Percentiles rank a stretch among this genome's conserved stretches.
Conservation (phyloP, 2,888 invertebrate species). For the Boloria selene region DNA sequence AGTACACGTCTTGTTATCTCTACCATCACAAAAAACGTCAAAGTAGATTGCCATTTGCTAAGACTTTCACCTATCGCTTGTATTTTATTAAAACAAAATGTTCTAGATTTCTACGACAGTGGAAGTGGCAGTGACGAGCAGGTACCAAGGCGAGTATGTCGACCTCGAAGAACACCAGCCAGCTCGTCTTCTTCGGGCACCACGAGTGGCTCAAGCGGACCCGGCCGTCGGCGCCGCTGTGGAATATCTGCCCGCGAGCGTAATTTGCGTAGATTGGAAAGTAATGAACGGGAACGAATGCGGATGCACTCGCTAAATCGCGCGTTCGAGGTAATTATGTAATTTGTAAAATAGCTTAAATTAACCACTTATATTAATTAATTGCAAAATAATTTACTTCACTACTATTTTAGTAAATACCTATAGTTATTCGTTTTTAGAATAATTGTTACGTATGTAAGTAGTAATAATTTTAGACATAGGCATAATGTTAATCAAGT, state of each 20-base stretch:
- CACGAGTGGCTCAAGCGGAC: constrained; percentile 54
- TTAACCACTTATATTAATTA: constrained; percentile 5
- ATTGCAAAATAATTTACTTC: neutral
- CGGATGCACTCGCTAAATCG: constrained; percentile 96
- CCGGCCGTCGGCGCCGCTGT: constrained; percentile 86
- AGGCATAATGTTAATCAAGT: no score
- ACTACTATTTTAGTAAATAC: no score
- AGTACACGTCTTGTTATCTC: neutral
- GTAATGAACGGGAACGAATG: constrained; percentile 95
- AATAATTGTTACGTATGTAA: no score
- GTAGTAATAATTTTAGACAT: no score
- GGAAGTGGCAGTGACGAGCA: constrained; percentile 70
- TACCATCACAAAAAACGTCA: constrained; percentile 1
- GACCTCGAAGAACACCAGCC: constrained; percentile 60
- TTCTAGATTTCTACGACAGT: constrained; percentile 70
- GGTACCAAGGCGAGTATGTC: constrained; percentile 53
- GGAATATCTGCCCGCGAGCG: constrained; percentile 92
- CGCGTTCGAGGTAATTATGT: constrained; percentile 88
- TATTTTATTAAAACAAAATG: constrained; percentile 16
- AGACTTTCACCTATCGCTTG: constrained; percentile 20
- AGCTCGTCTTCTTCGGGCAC: constrained; percentile 58
- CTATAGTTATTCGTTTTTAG: no score
- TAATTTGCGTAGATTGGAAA: constrained; percentile 92
- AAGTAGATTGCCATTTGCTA: constrained; percentile 1
- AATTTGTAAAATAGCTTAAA: constrained; percentile 23